These are phyloP conservation scores for Rhamnusium bicolor DNA, from an alignment of 2,888 invertebrate species.

Conservation along the genomic window DNA sequence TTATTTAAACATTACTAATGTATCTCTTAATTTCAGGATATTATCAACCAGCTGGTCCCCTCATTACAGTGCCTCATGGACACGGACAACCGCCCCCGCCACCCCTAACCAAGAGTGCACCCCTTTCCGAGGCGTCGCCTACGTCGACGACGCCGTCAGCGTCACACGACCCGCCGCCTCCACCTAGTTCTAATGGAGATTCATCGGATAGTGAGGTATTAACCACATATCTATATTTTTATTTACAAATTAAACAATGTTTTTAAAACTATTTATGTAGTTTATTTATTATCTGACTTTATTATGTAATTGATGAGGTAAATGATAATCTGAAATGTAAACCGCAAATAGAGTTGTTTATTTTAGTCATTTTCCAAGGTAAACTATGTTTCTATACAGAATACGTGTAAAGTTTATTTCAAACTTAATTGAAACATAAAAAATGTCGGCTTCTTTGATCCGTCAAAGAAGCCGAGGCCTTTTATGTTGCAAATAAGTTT, in stretches of 20 bases:
- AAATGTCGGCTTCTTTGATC: no score
- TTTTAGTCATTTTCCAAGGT: background rate
- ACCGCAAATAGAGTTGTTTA: no score
- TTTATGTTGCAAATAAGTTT: no score
- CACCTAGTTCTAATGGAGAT: conserved; percentile 68
- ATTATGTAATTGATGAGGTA: background rate
- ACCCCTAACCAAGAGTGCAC: conserved; percentile 66
- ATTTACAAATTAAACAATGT: no score
- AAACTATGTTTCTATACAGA: no score
- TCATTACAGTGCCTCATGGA: conserved; percentile 79
- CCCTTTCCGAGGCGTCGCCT: conserved; percentile 64
- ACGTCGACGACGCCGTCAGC: conserved; percentile 74
- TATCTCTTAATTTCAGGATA: conserved; percentile 78
- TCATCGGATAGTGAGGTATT: conserved; percentile 71
- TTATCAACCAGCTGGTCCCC: conserved; percentile 93
- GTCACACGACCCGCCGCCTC: conserved; percentile 65
- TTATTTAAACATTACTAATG: background rate
- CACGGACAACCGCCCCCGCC: conserved; percentile 70
- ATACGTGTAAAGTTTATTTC: no score
- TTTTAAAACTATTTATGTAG: no score
- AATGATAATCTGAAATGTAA: background rate
- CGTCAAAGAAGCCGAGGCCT: no score
- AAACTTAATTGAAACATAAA: no score
- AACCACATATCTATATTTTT: no score
- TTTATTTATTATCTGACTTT: no score